phyloP scores from a whole-genome alignment of 1,140 invertebrate species.

The Apis mellifera region Amel_HAv3.1 CM009944.2:8432001-8432500 shows the following conservation, averaged over 20 bases:
- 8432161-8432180: neutral
- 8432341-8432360: neutral
- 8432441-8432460: neutral
- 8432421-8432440: neutral
- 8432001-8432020: neutral
- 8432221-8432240: neutral
- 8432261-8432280: constrained; percentile 7
- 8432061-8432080: neutral
- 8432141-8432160: neutral
- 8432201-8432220: constrained; percentile 6
- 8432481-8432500: constrained; percentile 13
- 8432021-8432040: neutral
- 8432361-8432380: constrained; percentile 21
- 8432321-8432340: neutral
- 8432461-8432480: neutral
- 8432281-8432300: constrained; percentile 27
- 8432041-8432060: neutral
- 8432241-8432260: constrained; percentile 32
- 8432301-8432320: constrained; percentile 23
- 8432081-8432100: neutral
- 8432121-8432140: neutral
- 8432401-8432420: constrained; percentile 3
- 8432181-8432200: neutral
- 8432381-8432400: constrained; percentile 15
- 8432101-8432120: neutral